Evolutionary conservation across 2,797 vertebrate genomes (phyloP).

Genomic region (Myotis pilosus): DNA sequence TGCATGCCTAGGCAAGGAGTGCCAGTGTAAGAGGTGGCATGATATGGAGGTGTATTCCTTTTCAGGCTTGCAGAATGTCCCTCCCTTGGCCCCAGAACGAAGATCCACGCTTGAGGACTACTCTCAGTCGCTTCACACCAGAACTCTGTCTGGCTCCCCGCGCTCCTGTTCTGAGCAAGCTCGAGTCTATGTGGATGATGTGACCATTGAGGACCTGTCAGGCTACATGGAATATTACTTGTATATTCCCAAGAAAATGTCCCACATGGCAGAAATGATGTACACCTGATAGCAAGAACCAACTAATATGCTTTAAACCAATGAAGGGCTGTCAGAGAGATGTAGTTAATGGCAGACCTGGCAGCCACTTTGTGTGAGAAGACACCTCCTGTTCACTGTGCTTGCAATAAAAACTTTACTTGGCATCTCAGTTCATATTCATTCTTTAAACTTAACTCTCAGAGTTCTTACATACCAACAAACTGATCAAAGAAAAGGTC

Average conservation of each 20-base stretch:
- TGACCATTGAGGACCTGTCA: constrained; percentile 98
- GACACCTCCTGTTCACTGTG: constrained; percentile 80
- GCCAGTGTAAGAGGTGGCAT: constrained; percentile 88
- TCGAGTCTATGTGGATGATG: constrained; percentile 93
- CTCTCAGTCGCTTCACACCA: constrained; percentile 83
- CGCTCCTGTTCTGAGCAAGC: constrained; percentile 98
- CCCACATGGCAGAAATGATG: constrained; percentile 99
- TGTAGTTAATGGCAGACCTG: constrained; percentile 68
- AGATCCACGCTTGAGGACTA: constrained; percentile 83
- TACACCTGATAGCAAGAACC: constrained; percentile 89
- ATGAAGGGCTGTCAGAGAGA: constrained; percentile 76
- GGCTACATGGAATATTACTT: constrained; percentile 98
- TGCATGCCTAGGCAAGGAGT: constrained; percentile 81
- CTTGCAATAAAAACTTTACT: constrained; percentile 86
- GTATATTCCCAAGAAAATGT: constrained; percentile 99
- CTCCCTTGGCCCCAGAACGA: constrained; percentile 88
- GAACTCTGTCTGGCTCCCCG: constrained; percentile 92
- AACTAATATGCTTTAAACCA: constrained; percentile 63
- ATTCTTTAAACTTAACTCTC: constrained; percentile 72
- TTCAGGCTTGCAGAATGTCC: constrained; percentile 91
- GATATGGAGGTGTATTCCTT: constrained; percentile 96
- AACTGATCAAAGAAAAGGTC: constrained; percentile 52
- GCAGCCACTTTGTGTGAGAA: constrained; percentile 72
- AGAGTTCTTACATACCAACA: constrained; percentile 46
- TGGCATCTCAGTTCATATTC: constrained; percentile 79